Conservation (phyloP, 2,888 invertebrate genomes). For the Microctonus brassicae region DNA sequence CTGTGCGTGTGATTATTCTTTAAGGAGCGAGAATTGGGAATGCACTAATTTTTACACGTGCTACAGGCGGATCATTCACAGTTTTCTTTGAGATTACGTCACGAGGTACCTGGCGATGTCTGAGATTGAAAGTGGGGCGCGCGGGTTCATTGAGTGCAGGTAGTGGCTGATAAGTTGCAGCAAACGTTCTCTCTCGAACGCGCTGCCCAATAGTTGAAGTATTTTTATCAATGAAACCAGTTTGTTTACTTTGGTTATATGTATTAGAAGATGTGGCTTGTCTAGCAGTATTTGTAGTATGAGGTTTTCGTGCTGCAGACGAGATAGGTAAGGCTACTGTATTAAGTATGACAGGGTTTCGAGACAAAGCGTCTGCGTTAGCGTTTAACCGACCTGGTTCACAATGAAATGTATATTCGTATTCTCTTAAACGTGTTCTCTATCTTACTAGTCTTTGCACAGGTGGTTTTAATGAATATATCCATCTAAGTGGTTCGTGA, state of each 20-base stretch:
- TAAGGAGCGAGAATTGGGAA: not conserved
- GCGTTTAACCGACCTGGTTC: constrained; percentile 31
- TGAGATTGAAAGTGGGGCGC: not conserved
- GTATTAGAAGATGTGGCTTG: not conserved
- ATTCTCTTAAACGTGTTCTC: constrained; percentile 29
- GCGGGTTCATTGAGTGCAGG: not conserved
- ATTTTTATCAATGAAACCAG: not conserved
- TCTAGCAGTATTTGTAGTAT: not conserved
- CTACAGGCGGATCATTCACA: not conserved
- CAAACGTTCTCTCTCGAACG: too few species aligned
- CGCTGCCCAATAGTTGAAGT: not conserved
- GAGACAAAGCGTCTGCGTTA: too few species aligned
- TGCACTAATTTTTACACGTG: not conserved
- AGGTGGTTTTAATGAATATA: constrained; percentile 26
- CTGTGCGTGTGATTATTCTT: not conserved
- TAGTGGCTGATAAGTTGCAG: too few species aligned
- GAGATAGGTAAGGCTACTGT: not conserved
- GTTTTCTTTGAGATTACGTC: not conserved
- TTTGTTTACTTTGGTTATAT: not conserved
- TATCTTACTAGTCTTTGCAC: constrained; percentile 16
- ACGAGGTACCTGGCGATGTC: not conserved
- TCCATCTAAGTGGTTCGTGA: constrained; percentile 34
- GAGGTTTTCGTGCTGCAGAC: not conserved
- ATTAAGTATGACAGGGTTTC: constrained; percentile 2
- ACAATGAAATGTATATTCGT: constrained; percentile 25